Conservation (phyloP, 2,888 invertebrate genomes). For the Brenthis ino region DNA sequence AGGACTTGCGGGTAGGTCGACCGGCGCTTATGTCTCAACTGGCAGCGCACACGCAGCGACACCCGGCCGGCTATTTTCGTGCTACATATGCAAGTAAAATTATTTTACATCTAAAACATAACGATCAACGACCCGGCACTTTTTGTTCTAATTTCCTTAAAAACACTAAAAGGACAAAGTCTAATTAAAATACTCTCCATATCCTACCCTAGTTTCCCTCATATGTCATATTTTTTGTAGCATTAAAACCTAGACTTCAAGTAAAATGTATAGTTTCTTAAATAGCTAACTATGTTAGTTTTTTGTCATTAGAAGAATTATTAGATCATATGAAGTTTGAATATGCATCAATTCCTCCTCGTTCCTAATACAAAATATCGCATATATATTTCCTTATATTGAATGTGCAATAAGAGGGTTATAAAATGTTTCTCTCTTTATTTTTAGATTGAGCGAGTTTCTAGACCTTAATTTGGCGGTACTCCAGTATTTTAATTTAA, state of each 20-base stretch:
- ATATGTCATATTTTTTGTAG: too few relatives aligned
- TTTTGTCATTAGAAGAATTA: too few relatives aligned
- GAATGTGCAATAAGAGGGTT: slow-evolving; percentile 9
- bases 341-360: too few relatives aligned
- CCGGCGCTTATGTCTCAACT: slow-evolving; percentile 48
- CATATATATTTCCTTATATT: neutral
- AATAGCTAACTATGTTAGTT: too few relatives aligned
- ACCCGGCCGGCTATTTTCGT: slow-evolving; percentile 80
- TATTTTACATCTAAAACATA: slow-evolving; percentile 77
- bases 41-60: slow-evolving; percentile 55
- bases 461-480: slow-evolving; percentile 46
- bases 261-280: too few relatives aligned
- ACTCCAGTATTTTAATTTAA: slow-evolving; percentile 44
- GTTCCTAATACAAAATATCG: too few relatives aligned
- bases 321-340: too few relatives aligned
- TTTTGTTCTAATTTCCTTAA: slow-evolving; percentile 21
- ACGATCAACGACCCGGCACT: slow-evolving; percentile 79
- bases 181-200: neutral
- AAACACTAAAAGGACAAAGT: neutral
- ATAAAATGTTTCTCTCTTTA: slow-evolving; percentile 33
- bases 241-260: too few relatives aligned
- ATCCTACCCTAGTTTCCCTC: too few relatives aligned
- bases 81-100: slow-evolving; percentile 76
- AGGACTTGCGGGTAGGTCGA: slow-evolving; percentile 42
- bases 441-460: slow-evolving; percentile 43